phyloP scores from a whole-genome alignment of 1,140 invertebrate species.

The Goniozus legneri region DNA sequence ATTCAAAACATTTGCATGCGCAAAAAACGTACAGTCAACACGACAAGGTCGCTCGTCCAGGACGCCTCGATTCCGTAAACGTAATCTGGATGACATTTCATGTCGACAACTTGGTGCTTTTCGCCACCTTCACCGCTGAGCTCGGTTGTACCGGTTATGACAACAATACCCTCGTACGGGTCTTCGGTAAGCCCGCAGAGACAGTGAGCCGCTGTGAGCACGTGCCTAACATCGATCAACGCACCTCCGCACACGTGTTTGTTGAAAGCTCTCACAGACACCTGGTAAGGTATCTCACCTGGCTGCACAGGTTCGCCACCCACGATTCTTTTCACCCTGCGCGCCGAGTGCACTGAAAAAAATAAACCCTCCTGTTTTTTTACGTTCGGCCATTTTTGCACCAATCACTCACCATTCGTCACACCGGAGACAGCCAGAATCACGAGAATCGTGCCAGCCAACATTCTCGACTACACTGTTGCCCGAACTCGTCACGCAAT shows the following conservation, averaged over 20 bases:
- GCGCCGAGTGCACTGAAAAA: background rate
- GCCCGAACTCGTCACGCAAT: too few species aligned
- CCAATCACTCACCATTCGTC: too few species aligned
- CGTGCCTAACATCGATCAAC: slow-evolving; percentile 43
- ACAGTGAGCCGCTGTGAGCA: slow-evolving; percentile 55
- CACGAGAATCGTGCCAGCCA: too few species aligned
- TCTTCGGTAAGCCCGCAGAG: slow-evolving; percentile 9
- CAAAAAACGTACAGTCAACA: slow-evolving; percentile 11
- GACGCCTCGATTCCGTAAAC: slow-evolving; percentile 5
- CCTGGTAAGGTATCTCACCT: slow-evolving; percentile 56
- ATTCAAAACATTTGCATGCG: background rate
- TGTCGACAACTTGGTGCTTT: slow-evolving; percentile 1
- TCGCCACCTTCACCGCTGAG: slow-evolving; percentile 3
- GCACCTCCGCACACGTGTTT: slow-evolving; percentile 58
- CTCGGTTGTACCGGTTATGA: slow-evolving; percentile 5
- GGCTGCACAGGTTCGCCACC: slow-evolving; percentile 36
- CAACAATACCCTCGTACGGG: slow-evolving; percentile 6
- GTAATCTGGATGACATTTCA: slow-evolving; percentile 16
- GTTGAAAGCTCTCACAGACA: slow-evolving; percentile 47
- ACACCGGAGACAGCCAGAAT: too few species aligned
- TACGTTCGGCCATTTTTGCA: too few species aligned
- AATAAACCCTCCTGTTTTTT: too few species aligned
- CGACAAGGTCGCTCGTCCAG: slow-evolving; percentile 11
- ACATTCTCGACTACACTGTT: too few species aligned
- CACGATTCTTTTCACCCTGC: slow-evolving; percentile 3